Evolutionary conservation across 2,113 vertebrate species (phyloP).

Genomic region (Jacana jacana): DNA sequence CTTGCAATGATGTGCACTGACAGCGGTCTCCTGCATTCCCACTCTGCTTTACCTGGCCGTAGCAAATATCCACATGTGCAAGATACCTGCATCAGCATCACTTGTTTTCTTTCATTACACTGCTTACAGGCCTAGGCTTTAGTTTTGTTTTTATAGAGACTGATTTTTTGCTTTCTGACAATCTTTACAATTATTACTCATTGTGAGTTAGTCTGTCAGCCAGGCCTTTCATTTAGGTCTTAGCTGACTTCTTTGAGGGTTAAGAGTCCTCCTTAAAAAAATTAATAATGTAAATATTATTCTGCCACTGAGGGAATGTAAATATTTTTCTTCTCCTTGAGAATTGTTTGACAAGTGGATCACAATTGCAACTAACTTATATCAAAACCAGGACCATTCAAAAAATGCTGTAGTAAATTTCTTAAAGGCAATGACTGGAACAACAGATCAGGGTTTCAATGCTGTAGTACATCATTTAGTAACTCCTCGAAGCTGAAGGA

Average conservation of each 20-base stretch:
- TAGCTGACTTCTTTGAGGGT: background rate
- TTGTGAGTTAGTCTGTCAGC: background rate
- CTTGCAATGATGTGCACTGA: background rate
- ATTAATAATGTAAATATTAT: background rate
- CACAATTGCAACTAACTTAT: background rate
- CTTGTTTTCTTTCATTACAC: background rate
- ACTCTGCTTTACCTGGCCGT: background rate
- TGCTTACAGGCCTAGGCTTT: background rate
- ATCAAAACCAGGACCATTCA: background rate
- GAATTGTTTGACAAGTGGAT: background rate
- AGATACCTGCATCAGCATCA: background rate
- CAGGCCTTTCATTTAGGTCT: background rate
- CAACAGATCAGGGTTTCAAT: background rate
- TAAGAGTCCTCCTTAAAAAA: background rate
- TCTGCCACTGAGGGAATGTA: background rate
- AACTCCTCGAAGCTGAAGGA: background rate
- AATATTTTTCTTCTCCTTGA: background rate
- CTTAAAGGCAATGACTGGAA: background rate
- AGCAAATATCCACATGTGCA: background rate
- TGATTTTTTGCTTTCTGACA: background rate
- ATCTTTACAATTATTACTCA: background rate
- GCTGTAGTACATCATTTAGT: background rate
- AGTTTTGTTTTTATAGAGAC: background rate
- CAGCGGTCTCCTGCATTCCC: background rate
- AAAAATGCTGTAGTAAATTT: background rate